Conservation (phyloP, 1,140 invertebrate genomes). For the Carposina sasakii region DNA sequence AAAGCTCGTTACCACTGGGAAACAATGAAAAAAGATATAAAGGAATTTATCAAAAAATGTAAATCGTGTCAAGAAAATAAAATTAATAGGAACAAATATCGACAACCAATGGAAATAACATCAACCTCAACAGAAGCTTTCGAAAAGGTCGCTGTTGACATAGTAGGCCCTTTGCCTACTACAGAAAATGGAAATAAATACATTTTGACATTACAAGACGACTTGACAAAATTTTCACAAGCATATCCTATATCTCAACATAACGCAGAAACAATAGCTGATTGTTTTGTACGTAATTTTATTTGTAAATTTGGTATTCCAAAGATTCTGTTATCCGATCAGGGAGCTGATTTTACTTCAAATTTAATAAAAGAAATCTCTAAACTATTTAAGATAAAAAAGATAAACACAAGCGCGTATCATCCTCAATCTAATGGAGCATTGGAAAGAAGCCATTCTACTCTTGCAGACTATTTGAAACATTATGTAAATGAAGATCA, state of each 20-base stretch:
- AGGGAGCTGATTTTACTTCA: conserved; percentile 12
- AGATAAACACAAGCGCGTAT: conserved; percentile 8
- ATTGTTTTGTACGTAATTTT: conserved; percentile 9
- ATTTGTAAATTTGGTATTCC: conserved; percentile 14
- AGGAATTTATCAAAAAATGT: conserved; percentile 6
- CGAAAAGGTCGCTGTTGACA: conserved; percentile 6
- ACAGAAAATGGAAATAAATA: conserved; percentile 11
- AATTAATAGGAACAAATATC: not conserved
- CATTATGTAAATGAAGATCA: conserved; percentile 46
- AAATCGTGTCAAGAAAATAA: conserved; percentile 14
- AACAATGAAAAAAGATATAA: conserved; percentile 6
- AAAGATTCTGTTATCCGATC: conserved; percentile 4
- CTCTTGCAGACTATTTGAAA: conserved; percentile 52
- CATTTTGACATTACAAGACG: conserved; percentile 12
- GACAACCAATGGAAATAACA: conserved; percentile 12
- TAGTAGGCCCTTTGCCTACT: conserved; percentile 10
- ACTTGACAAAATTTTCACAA: conserved; percentile 12
- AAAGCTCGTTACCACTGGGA: not conserved
- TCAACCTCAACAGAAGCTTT: conserved; percentile 10
- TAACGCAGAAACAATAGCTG: conserved; percentile 9
- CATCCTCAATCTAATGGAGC: conserved; percentile 21
- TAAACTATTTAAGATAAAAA: conserved; percentile 13
- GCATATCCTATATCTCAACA: conserved; percentile 7
- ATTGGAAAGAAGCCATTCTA: conserved; percentile 47
- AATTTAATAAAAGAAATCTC: conserved; percentile 12